Evolutionary conservation across 1,140 invertebrate species (phyloP).

Genomic region (Antheraea pernyi): DNA sequence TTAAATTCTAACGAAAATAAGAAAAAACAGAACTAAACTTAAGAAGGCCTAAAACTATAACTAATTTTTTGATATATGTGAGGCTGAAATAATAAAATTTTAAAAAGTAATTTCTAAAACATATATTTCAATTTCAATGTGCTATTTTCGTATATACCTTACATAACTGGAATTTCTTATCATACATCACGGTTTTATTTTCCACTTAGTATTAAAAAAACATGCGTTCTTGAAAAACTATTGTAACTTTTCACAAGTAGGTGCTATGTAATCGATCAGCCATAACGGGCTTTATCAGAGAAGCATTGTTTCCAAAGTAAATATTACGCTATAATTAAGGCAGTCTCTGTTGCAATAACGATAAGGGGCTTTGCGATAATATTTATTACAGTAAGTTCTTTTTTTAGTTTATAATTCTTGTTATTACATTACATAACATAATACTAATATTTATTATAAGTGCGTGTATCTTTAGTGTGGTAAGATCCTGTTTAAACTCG

Average conservation of each 20-base stretch:
- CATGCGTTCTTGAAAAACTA: not conserved
- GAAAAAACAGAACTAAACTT: too few relatives aligned
- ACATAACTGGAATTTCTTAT: too few relatives aligned
- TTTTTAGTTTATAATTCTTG: slow-evolving; percentile 8
- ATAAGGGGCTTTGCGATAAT: slow-evolving; percentile 26
- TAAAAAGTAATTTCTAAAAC: too few relatives aligned
- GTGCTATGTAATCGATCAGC: slow-evolving; percentile 19
- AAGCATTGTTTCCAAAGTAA: slow-evolving; percentile 23
- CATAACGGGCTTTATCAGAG: slow-evolving; percentile 32
- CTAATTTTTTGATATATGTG: too few relatives aligned
- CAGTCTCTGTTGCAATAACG: slow-evolving; percentile 17
- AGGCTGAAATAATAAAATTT: too few relatives aligned
- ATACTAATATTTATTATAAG: not conserved
- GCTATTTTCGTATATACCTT: too few relatives aligned
- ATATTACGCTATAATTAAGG: slow-evolving; percentile 20
- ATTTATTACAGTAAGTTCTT: slow-evolving; percentile 16
- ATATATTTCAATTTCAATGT: too few relatives aligned
- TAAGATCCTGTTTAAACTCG: too few relatives aligned
- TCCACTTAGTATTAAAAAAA: not conserved
- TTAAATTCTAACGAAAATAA: too few relatives aligned
- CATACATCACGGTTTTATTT: too few relatives aligned
- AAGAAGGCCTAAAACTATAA: too few relatives aligned
- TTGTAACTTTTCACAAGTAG: not conserved
- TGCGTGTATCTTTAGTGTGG: too few relatives aligned
- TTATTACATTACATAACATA: not conserved